Base-by-base conservation (phyloP, 2,797 vertebrate genomes). In the Tapera naevia region DNA sequence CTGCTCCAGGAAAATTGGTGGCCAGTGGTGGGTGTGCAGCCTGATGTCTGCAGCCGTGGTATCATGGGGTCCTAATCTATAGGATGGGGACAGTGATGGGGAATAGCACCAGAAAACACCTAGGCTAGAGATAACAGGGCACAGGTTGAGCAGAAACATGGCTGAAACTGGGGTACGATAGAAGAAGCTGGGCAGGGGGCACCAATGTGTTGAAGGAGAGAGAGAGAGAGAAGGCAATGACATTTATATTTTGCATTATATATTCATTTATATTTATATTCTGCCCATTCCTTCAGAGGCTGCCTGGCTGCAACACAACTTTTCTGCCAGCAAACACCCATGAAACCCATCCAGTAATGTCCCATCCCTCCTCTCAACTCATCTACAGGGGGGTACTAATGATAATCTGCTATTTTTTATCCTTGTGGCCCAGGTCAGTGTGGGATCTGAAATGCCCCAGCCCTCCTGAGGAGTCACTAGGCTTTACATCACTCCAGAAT, bases 161-260 rank as follows among this genome's bases (percentile, higher is more conserved):
- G 27, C 32, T 46, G 32, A 51, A 35, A 17, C 66, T 74, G 51
- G 9, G 25, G 19, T 51, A 50, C 1, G 2, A 39, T 60, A 53
- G 30, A 48, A 51, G 35, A 74, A 19, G 27, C 3, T 86, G n/a
- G 22, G 18, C 39, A 85, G n/a, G 37, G 7, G 5, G 27, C 24
- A 33, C 23, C 50, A 2, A 5, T 13, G 12, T 21, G 25, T 3
- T 4, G 2, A 1, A 35, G 11, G n/a, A 17, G 32, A 65, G 19
- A 35, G 19, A 84, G 39, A 75, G 32, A 87, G 64, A 25, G 30
- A 87, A 57, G 33, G 16, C 35, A 37, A 57, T 0, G 0, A 7
- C 5, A 2, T 61, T 57, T n/a, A 19, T 45, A 32, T 28, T 69
- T 33, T 39, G 11, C 13, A 12, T 53, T 62, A 58, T 46, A 57